Evolutionary conservation across 2,797 vertebrate species (phyloP).

Genomic region (Sciurus vulgaris): DNA sequence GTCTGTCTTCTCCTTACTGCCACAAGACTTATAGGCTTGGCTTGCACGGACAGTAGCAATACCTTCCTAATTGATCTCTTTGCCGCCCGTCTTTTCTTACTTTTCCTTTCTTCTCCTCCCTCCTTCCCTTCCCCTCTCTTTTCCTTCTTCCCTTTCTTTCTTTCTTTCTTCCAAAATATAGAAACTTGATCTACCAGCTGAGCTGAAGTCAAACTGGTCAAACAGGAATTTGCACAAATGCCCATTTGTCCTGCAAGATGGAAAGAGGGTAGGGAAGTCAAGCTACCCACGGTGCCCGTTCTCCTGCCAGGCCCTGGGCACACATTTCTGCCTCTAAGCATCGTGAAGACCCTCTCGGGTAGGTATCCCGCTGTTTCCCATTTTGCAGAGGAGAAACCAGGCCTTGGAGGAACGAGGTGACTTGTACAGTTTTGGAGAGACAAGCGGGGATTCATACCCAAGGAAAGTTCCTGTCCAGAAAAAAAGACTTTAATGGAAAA

Average conservation of each 20-base stretch:
- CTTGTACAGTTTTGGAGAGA: too few relatives aligned
- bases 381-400: neutral
- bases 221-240: neutral
- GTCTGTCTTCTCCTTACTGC: neutral
- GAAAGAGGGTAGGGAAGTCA: neutral
- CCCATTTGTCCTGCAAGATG: neutral
- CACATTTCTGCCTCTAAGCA: neutral
- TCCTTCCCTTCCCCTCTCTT: too few relatives aligned
- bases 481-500: neutral
- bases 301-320: neutral
- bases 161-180: neutral
- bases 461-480: neutral
- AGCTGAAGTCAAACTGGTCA: slow-evolving; percentile 34
- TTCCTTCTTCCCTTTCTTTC: neutral
- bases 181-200: neutral
- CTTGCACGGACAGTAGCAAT: neutral
- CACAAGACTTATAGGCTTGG: neutral
- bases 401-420: neutral
- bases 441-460: neutral
- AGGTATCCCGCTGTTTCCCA: rapidly evolving
- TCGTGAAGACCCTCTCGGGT: neutral
- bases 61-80: neutral
- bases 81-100: neutral
- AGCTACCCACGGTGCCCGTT: too few relatives aligned
- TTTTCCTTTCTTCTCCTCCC: too few relatives aligned